Conservation (phyloP, 2,888 invertebrate species). For the Cryptus viduatorius region DNA sequence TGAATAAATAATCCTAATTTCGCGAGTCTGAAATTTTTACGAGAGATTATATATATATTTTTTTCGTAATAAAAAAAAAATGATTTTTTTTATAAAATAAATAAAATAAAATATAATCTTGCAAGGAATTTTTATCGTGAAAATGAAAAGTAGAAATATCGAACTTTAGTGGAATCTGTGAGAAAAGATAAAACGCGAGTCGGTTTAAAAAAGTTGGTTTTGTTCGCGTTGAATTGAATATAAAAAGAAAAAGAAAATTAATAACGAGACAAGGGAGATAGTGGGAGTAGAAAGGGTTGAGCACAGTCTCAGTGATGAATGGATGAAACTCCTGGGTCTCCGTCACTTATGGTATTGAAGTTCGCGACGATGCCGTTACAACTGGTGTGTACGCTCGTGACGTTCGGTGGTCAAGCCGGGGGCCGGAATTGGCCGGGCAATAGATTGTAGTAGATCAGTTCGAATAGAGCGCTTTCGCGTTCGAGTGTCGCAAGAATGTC, state of each 20-base stretch:
- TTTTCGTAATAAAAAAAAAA: neutral
- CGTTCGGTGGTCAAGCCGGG: slow-evolving; percentile 23
- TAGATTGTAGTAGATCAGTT: slow-evolving; percentile 38
- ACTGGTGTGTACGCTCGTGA: slow-evolving; percentile 39
- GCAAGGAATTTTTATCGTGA: neutral
- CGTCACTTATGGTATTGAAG: slow-evolving; percentile 49
- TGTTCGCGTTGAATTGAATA: slow-evolving; percentile 10
- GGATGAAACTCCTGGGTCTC: slow-evolving; percentile 55
- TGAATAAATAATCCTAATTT: slow-evolving; percentile 32
- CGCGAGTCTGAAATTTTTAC: slow-evolving; percentile 6
- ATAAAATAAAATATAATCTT: too few relatives aligned
- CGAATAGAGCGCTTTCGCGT: slow-evolving; percentile 10
- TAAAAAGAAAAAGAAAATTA: slow-evolving; percentile 26
- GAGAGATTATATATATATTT: neutral
- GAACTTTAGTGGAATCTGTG: neutral
- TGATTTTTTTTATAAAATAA: too few relatives aligned
- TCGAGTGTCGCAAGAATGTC: slow-evolving; percentile 56
- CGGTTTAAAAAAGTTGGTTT: neutral
- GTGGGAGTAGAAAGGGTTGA: slow-evolving; percentile 56
- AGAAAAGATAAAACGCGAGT: neutral
- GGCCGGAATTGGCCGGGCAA: slow-evolving; percentile 38
- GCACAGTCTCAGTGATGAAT: slow-evolving; percentile 59
- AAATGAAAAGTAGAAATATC: neutral
- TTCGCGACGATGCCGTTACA: slow-evolving; percentile 50
- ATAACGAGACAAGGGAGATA: slow-evolving; percentile 37